Percentiles rank a stretch among this genome's conserved stretches.
phyloP scores from a whole-genome alignment of 2,797 vertebrate genomes.

The Crocidura indochinensis region DNA sequence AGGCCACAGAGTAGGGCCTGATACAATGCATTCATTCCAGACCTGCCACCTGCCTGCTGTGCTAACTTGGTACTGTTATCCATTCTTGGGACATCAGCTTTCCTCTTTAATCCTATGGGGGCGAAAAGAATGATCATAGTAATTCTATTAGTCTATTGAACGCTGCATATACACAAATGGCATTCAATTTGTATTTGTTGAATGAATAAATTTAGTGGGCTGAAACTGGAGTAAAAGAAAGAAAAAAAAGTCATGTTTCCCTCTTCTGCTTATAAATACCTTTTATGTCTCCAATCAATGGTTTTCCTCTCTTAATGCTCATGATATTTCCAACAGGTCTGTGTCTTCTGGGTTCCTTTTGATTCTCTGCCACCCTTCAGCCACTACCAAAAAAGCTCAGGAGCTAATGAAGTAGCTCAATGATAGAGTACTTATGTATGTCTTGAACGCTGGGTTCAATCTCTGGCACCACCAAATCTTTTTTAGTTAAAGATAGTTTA shows the following conservation, averaged over 20 bases:
- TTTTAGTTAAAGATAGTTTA: too few relatives aligned
- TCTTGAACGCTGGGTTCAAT: too few relatives aligned
- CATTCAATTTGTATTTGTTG: background rate
- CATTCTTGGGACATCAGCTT: conserved; percentile 16
- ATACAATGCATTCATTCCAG: background rate
- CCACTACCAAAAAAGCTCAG: too few relatives aligned
- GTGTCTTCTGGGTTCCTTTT: conserved; percentile 38
- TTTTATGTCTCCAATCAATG: background rate
- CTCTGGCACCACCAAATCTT: too few relatives aligned
- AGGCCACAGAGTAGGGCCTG: background rate
- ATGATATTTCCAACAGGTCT: background rate
- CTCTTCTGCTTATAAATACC: background rate
- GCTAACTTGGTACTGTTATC: background rate
- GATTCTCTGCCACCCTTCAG: background rate
- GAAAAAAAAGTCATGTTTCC: background rate
- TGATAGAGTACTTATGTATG: too few relatives aligned
- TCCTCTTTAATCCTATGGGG: background rate
- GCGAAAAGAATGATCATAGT: background rate
- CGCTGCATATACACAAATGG: background rate
- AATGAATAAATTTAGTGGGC: background rate
- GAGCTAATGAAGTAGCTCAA: too few relatives aligned
- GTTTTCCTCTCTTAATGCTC: background rate
- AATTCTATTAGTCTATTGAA: background rate
- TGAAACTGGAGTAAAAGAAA: background rate
- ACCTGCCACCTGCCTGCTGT: background rate